These are phyloP conservation scores for Hemiprocne comata DNA, from an alignment of 2,113 vertebrate species.

Conservation along the genomic window DNA sequence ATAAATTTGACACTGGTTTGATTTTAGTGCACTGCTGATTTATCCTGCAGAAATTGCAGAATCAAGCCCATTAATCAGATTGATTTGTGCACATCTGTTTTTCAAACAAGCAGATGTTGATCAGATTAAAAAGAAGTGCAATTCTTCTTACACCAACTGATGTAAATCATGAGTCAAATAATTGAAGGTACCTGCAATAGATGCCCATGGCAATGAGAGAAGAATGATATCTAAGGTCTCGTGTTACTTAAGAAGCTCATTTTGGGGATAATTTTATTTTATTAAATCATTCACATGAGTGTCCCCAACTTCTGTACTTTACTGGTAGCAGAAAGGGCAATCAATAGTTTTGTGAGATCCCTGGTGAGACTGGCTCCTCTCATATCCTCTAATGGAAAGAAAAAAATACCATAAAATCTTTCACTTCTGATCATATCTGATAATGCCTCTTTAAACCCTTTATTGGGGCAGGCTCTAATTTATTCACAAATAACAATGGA, in stretches of 20 bases:
- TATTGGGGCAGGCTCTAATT: conserved; percentile 1
- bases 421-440: not conserved
- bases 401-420: not conserved
- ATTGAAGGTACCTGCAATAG: not conserved
- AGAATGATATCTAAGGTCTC: not conserved
- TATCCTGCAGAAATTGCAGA: conserved; percentile 55
- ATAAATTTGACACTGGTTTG: not conserved
- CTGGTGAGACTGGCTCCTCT: not conserved
- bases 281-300: not conserved
- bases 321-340: not conserved
- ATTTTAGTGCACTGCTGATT: conserved; percentile 4
- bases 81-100: conserved; percentile 60
- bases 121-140: not conserved
- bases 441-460: not conserved
- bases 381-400: not conserved
- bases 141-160: not conserved
- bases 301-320: not conserved
- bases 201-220: not conserved
- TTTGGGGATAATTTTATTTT: not conserved
- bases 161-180: conserved; percentile 6
- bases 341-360: not conserved
- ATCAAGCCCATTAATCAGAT: conserved; percentile 60
- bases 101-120: conserved; percentile 46
- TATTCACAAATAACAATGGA: not conserved
- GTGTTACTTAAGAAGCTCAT: not conserved